Percentiles rank a stretch among this genome's conserved stretches.
phyloP scores from a whole-genome alignment of 2,113 vertebrate genomes.

The Rhinolophus sinicus region DNA sequence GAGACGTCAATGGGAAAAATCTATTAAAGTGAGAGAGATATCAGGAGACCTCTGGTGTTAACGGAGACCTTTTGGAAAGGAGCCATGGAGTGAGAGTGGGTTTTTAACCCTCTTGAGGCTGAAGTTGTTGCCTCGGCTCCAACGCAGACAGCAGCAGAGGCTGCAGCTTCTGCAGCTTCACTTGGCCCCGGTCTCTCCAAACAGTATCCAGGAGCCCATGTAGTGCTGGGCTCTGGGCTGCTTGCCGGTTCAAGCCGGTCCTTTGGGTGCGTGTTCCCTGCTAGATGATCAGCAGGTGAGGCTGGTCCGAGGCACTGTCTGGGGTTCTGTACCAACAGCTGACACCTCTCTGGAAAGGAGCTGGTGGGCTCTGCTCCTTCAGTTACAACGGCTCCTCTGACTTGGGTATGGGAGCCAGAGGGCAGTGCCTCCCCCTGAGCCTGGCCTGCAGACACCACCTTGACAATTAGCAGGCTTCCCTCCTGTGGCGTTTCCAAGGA shows the following conservation, averaged over 20 bases:
- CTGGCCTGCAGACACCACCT: neutral
- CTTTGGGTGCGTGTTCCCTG: neutral
- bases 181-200: neutral
- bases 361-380: neutral
- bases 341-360: neutral
- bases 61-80: slow-evolving; percentile 86
- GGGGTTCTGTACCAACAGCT: neutral
- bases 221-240: neutral
- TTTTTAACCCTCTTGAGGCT: slow-evolving; percentile 79
- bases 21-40: slow-evolving; percentile 86
- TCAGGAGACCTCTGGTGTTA: slow-evolving; percentile 85
- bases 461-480: neutral
- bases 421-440: neutral
- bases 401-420: neutral
- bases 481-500: neutral
- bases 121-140: neutral
- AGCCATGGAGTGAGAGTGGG: slow-evolving; percentile 80
- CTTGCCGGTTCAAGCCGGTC: neutral
- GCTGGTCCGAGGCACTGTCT: neutral
- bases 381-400: neutral
- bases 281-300: neutral
- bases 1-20: slow-evolving; percentile 87
- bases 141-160: neutral
- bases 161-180: neutral
- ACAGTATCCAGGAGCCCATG: accelerated